Base-by-base conservation (phyloP, 2,797 vertebrate genomes). In the Ptychobarbus kaznakovi region DNA sequence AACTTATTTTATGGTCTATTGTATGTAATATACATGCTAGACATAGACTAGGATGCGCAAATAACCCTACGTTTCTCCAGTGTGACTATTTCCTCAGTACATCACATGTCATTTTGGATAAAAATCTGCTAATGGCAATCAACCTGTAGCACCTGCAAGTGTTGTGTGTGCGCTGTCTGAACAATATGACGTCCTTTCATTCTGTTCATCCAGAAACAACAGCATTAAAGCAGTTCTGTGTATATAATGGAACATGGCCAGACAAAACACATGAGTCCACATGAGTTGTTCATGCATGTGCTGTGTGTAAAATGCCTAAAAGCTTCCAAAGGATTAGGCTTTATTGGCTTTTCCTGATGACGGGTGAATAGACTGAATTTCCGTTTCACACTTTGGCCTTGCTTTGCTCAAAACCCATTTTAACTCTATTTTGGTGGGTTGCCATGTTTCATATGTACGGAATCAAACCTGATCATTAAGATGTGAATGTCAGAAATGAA, bases 161-260 rank as follows among this genome's bases (percentile, higher is more conserved):
- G 4, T 44, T 28, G 44, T 68, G 73, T 76, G 73, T 40, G 81
- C 15, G 25, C 46, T 5, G 35, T 65, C 28, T 65, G 69, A 25
- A 25, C 56, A 82, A 38, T 38, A 28, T 76, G 46, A 28, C 16
- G 1, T 84, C 38, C 38, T 78, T 53, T 84, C 9, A 84, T 77
- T 73, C 68, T 85, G 42, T 35, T 42, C 82, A 73, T 82, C 84
- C 88, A 87, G 82, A 70, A 86, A 84, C 58, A 89, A 85, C 84
- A 84, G 73, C 81, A 80, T 75, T 78, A 85, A 82, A 74, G 25
- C 75, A 73, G 35, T 81, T 65, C 82, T 81, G 44, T 86, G 81
- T 86, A n/a, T 84, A 83, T 68, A 61, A 18, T 86, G 86, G 87
- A 61, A 35, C 25, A 3, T 18, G 2, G 70, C 87, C 87, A 90